Conservation (phyloP, 2,797 vertebrate genomes). For the Siniperca obscura region DNA sequence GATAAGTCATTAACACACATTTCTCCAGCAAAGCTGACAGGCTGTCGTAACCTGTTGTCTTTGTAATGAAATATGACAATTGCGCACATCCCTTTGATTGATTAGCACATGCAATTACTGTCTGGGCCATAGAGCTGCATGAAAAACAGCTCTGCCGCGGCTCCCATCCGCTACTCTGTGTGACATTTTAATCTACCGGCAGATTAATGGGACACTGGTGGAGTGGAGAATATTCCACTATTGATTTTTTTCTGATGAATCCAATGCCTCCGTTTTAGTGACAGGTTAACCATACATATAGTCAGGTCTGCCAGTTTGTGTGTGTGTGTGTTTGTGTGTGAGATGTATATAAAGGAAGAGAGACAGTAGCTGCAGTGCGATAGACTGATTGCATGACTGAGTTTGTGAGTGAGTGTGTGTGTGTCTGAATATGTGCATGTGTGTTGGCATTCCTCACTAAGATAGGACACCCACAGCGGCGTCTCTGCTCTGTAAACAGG, state of each 20-base stretch:
- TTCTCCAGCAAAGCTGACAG: conserved; percentile 68
- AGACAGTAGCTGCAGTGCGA: conserved; percentile 41
- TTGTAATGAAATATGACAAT: conserved; percentile 79
- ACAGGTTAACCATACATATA: conserved; percentile 71
- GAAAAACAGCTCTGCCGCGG: conserved; percentile 71
- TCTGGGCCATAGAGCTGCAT: conserved; percentile 65
- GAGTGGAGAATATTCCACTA: conserved; percentile 78
- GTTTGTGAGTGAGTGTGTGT: conserved; percentile 10
- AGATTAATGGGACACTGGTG: conserved; percentile 80
- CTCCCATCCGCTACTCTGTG: conserved; percentile 43
- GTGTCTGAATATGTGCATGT: conserved; percentile 14
- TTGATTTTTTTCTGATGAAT: conserved; percentile 81
- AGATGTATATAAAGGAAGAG: conserved; percentile 4
- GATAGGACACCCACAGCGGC: conserved; percentile 63
- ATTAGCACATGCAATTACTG: conserved; percentile 81
- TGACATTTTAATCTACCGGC: conserved; percentile 83
- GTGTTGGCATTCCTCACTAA: conserved; percentile 56
- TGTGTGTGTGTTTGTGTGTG: conserved; percentile 34
- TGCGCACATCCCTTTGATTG: conserved; percentile 75
- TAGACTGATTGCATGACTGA: conserved; percentile 42
- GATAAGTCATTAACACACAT: conserved; percentile 79
- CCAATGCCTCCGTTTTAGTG: conserved; percentile 76
- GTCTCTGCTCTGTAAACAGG: conserved; percentile 74
- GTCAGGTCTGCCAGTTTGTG: conserved; percentile 41
- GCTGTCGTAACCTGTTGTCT: conserved; percentile 79